Base-by-base conservation (phyloP, 2,113 vertebrate species). In the Vidua macroura region DNA sequence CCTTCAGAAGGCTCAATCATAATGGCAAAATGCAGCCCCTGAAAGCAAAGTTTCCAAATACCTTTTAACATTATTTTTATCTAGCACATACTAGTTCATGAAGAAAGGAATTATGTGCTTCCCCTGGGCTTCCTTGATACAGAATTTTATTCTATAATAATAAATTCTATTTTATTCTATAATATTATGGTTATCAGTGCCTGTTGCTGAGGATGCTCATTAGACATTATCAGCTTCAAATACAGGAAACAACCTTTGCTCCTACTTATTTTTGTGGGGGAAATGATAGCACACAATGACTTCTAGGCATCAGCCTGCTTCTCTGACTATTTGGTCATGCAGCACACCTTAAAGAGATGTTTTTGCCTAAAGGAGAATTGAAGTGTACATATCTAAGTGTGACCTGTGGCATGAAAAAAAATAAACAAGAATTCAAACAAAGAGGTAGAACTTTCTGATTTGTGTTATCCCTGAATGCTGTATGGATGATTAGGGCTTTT, bases 141-240 rank as follows among this genome's bases (percentile, higher is more conserved):
- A 90, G 55, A 74, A 83, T 73, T 94, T 84, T 76, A 60, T 88
- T 91, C 55, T 35, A 14, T 63, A 63, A 63, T 60, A 77, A 35
- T 35, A 35, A 35, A 35, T 35, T 35, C 35, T 35, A 83, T 73
- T 94, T 84, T 76, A 60, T 88, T 91, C 55, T 35, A 14, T 63
- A 85, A 91, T 59, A 80, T 2, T 83, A 41, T 79, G 28, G 33
- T 85, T 92, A 87, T 74, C 1, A 0, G 28, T 83, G 39, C 67
- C 74, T 67, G 33, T 63, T 70, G 55, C 59, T 91, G 62, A 79
- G 39, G 33, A n/a, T 79, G 72, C 56, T 84, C 67, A 46, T 94
- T 88, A 85, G 63, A 56, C 76, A 87, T 83, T 90, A 72, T 48
- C 73, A 75, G 19, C 53, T 93, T 94, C 60, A 88, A 83, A 86